These are phyloP conservation scores for Ageneiosus marmoratus DNA, from an alignment of 2,113 vertebrate genomes.

Conservation along the genomic window DNA sequence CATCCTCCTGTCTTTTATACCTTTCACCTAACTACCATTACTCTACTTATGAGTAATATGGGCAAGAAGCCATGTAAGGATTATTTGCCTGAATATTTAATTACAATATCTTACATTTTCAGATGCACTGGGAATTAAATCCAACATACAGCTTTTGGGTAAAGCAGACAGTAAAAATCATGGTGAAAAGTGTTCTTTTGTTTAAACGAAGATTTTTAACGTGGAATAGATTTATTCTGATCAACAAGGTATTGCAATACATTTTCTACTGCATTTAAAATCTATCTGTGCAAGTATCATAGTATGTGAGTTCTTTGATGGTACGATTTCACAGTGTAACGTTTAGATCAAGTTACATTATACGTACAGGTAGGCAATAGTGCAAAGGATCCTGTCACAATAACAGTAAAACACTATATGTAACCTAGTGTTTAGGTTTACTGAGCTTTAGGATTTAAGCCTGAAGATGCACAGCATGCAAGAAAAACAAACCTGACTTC, in stretches of 20 bases:
- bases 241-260: neutral
- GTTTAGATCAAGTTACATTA: neutral
- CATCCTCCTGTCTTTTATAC: neutral
- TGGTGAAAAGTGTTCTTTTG: neutral
- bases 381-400: neutral
- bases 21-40: neutral
- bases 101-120: neutral
- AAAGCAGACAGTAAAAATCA: neutral
- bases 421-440: neutral
- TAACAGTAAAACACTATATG: neutral
- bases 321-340: neutral
- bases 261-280: neutral
- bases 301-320: neutral
- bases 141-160: neutral
- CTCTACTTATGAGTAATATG: neutral
- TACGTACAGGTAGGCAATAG: neutral
- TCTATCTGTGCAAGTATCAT: neutral
- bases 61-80: neutral
- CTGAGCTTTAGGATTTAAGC: neutral
- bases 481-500: neutral
- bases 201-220: neutral
- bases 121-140: neutral
- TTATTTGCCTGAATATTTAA: neutral
- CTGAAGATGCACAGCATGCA: neutral
- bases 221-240: neutral